Evolutionary conservation across 23 tunicate species (phyloP).

Genomic region (Clavelina lepadiformis): DNA sequence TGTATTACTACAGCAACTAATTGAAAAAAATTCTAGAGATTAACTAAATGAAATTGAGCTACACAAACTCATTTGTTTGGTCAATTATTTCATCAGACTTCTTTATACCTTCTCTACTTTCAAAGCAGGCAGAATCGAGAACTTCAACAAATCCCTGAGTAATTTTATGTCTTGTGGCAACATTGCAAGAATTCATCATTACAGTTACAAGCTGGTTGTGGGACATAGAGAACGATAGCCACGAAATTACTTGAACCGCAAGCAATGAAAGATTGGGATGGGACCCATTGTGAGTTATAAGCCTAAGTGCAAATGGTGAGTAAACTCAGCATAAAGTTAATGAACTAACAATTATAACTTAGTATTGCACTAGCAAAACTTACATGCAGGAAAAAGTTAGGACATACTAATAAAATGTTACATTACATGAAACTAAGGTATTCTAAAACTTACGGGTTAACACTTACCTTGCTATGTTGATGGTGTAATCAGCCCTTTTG

Average conservation of each 20-base stretch:
- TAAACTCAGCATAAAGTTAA: background rate
- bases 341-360: background rate
- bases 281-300: slow-evolving; percentile 41
- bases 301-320: slow-evolving; percentile 23
- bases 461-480: slow-evolving; percentile 69
- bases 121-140: slow-evolving; percentile 34
- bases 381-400: background rate
- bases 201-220: slow-evolving; percentile 49
- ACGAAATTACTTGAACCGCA: slow-evolving; percentile 53
- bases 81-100: background rate
- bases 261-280: slow-evolving; percentile 65
- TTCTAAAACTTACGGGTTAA: too few species aligned
- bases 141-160: slow-evolving; percentile 88
- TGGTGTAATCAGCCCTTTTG: slow-evolving; percentile 71
- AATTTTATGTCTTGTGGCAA: slow-evolving; percentile 34
- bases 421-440: background rate
- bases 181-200: slow-evolving; percentile 36
- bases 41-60: background rate
- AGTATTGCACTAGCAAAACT: background rate
- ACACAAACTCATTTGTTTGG: background rate
- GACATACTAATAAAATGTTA: background rate
- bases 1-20: background rate
- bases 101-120: slow-evolving; percentile 1
- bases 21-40: background rate
- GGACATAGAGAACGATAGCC: slow-evolving; percentile 46